These are phyloP conservation scores for Petroica traversi DNA, from an alignment of 2,113 vertebrate genomes.

Conservation along the genomic window DNA sequence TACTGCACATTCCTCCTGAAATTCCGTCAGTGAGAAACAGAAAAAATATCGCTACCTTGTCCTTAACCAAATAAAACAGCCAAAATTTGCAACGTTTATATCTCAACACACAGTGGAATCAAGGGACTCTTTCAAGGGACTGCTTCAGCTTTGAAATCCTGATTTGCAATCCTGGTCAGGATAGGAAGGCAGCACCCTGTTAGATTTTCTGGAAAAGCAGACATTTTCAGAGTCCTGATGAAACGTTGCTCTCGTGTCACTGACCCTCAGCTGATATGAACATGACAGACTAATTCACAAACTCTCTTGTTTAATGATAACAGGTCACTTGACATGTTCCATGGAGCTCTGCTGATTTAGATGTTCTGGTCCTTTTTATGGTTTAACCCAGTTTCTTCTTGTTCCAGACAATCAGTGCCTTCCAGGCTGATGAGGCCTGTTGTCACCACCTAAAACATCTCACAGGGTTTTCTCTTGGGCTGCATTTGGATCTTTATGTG, in stretches of 20 bases:
- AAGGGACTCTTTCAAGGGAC: not conserved
- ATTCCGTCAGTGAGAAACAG: not conserved
- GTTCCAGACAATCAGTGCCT: not conserved
- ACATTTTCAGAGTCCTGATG: not conserved
- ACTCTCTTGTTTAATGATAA: not conserved
- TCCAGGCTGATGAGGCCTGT: not conserved
- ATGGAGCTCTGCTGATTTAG: not conserved
- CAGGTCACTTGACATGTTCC: not conserved
- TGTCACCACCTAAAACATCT: not conserved
- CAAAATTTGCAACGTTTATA: not conserved
- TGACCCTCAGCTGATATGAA: not conserved
- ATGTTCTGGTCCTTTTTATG: not conserved
- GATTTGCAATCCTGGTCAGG: not conserved
- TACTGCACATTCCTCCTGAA: not conserved
- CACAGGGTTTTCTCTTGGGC: not conserved
- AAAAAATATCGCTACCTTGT: not conserved
- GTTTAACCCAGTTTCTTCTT: not conserved
- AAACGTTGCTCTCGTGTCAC: not conserved
- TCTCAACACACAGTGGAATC: not conserved
- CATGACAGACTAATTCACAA: not conserved
- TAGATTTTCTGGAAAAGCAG: not conserved
- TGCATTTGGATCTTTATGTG: not conserved
- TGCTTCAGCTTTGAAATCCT: not conserved
- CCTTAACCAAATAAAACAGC: not conserved
- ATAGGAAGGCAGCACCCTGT: not conserved